Evolutionary conservation across 2,797 vertebrate species (phyloP), one percentile per base, ranked within the genome.

Genomic region (Peromyscus attwateri): DNA sequence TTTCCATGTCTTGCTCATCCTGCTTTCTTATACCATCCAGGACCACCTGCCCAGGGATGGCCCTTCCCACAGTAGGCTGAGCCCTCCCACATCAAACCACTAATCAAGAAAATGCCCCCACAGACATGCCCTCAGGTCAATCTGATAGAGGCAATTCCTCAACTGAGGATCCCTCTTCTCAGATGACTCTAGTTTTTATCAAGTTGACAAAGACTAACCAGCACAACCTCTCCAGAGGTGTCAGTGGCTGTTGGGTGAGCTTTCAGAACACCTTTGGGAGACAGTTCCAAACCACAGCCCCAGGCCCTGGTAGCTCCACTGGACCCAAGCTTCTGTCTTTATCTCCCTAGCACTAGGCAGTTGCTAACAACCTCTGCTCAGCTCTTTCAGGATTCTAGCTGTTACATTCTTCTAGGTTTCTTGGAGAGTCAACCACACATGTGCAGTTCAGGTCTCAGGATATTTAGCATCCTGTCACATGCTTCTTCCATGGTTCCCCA

Each of bases 401-500:
- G 9, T 25, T 8, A 0, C 40, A n/a, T 75, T 37, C 60, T n/a
- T 57, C 55, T n/a, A 17, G 17, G 2, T 46, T 73, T 37, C 71
- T 1, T 19, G 49, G 62, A 27, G 6, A 4, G 5, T 8, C 49
- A 40, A 37, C 8, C n/a, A n/a, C n/a, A 3, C 5, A 2, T 5
- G 10, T 16, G 11, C 1, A 4, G 62, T 17, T 43, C 23, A 13
- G 75, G 34, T 46, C 68, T 27, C 43, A 14, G 4, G 1, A 43
- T 27, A 40, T 75, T 37, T 4, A 31, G 21, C 17, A 3, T n/a
- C 34, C 29, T 68, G 23, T 49, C 57, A 68, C 12, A 68, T 43
- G 31, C 0, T n/a, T 37, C 14, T 43, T 88, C 3, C 3, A 3
- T 0, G 6, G 0, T 1, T 40, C n/a, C 23, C 10, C 60, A 46